A percentile compares a stretch with the other conserved stretches of the same genome.
Evolutionary conservation across 2,797 vertebrate species (phyloP).

Genomic region (Margarornis squamiger): DNA sequence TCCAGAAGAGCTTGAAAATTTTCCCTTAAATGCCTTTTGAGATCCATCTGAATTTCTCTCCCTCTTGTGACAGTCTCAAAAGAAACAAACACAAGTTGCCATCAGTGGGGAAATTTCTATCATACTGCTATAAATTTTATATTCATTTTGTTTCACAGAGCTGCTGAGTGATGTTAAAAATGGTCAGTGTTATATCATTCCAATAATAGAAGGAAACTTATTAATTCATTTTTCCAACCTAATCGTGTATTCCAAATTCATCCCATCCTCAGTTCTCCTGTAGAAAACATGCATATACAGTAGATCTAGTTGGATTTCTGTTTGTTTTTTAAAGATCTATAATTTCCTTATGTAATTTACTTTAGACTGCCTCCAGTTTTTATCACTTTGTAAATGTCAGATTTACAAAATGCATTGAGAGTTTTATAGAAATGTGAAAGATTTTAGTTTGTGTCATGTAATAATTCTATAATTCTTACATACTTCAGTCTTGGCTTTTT

Average conservation of each 20-base stretch:
- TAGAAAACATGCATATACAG: background rate
- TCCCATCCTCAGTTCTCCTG: background rate
- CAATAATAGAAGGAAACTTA: background rate
- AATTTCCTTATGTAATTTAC: background rate
- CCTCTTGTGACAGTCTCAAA: background rate
- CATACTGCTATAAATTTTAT: background rate
- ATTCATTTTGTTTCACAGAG: background rate
- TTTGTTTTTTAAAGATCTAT: background rate
- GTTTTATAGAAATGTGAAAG: background rate
- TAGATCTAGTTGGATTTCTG: fast-evolving
- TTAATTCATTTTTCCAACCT: background rate
- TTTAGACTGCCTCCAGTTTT: background rate
- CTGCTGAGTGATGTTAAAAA: background rate
- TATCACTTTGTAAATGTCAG: constrained; percentile 32
- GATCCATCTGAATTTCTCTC: background rate
- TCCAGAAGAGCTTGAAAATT: background rate
- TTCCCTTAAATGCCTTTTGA: background rate
- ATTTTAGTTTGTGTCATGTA: background rate
- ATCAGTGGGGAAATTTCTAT: background rate
- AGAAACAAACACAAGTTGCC: background rate
- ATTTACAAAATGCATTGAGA: background rate
- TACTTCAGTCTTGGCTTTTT: background rate
- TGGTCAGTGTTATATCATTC: background rate
- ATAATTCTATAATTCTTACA: background rate
- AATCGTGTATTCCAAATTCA: background rate